These are phyloP conservation scores for Neotragus pygmaeus DNA, from an alignment of 2,113 vertebrate species.

Conservation along the genomic window DNA sequence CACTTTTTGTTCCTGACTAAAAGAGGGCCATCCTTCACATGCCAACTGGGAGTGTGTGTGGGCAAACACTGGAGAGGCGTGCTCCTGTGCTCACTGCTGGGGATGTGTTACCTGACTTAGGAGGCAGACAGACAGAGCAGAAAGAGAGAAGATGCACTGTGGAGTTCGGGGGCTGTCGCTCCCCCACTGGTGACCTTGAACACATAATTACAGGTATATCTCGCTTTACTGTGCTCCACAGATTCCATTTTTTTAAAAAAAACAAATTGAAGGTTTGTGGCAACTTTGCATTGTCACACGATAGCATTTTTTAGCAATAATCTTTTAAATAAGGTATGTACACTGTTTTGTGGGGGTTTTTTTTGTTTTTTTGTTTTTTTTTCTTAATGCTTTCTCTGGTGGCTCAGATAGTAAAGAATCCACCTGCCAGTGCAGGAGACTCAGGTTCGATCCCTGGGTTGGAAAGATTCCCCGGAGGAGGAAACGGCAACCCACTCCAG, in stretches of 20 bases:
- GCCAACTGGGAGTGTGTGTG: background rate
- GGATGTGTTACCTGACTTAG: background rate
- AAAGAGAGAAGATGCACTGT: accelerated
- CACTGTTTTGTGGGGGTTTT: no score
- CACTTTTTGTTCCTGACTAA: background rate
- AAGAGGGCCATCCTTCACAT: background rate
- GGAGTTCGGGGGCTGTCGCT: background rate
- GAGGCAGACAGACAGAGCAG: background rate
- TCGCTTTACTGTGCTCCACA: background rate
- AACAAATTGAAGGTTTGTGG: background rate
- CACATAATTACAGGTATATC: background rate
- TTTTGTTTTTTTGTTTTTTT: background rate
- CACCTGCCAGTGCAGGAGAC: background rate
- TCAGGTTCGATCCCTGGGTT: background rate
- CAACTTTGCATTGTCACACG: background rate
- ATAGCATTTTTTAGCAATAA: background rate
- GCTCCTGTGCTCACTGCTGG: background rate
- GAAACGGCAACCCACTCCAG: background rate
- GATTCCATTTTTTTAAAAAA: background rate
- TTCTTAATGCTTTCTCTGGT: background rate
- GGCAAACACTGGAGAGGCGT: background rate
- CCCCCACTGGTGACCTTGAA: background rate
- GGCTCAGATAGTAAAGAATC: background rate
- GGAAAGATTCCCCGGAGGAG: background rate
- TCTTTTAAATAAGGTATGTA: background rate